Evolutionary conservation across 2,113 vertebrate genomes (phyloP).

Genomic region (Pipra filicauda): DNA sequence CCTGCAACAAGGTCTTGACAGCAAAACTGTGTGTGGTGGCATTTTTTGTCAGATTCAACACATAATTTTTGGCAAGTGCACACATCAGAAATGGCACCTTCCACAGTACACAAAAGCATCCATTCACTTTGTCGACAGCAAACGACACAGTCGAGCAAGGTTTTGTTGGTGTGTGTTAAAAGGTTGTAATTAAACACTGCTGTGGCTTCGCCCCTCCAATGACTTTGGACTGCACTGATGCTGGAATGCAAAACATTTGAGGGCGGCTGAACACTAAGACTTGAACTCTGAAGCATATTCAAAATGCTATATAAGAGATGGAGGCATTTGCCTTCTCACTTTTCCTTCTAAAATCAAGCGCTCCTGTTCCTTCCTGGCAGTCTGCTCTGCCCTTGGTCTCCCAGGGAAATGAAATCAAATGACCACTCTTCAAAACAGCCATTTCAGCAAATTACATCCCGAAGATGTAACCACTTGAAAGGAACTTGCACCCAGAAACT

Average conservation of each 20-base stretch:
- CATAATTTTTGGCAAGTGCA: not conserved
- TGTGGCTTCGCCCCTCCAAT: not conserved
- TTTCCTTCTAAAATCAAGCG: constrained; percentile 12
- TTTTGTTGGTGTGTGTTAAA: not conserved
- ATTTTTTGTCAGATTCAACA: not conserved
- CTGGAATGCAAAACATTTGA: not conserved
- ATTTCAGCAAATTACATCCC: constrained; percentile 49
- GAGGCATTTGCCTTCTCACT: not conserved
- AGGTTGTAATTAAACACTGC: constrained; percentile 14
- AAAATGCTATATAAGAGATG: not conserved
- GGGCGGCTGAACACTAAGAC: not conserved
- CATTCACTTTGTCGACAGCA: not conserved
- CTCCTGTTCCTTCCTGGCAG: constrained; percentile 12
- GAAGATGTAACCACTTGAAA: constrained; percentile 53
- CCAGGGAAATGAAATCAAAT: constrained; percentile 64
- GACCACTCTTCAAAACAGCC: constrained; percentile 54
- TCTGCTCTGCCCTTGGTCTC: constrained; percentile 21
- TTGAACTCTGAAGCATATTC: constrained; percentile 41
- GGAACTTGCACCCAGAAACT: constrained; percentile 27
- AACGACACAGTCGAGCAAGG: not conserved
- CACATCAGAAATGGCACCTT: constrained; percentile 20
- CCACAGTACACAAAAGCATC: not conserved
- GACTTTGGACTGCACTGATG: constrained; percentile 3
- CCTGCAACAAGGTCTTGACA: not conserved
- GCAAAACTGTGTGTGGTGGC: not conserved